Evolutionary conservation across 2,888 invertebrate genomes (phyloP).

Genomic region (Trachelus iudaicus): DNA sequence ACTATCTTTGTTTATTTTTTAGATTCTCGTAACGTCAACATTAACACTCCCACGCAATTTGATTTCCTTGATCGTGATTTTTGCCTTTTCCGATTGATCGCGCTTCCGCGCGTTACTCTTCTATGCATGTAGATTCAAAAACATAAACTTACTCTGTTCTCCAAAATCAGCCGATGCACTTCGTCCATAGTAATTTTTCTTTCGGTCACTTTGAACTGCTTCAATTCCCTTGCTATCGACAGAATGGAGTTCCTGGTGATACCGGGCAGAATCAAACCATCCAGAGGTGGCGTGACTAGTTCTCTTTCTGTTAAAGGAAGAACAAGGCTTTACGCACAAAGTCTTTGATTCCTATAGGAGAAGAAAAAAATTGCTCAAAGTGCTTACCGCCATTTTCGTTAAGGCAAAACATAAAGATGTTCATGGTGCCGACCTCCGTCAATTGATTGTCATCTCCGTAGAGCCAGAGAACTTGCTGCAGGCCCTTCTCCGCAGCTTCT

Average conservation of each 20-base stretch:
- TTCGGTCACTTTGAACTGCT: constrained; percentile 86
- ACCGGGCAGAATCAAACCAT: constrained; percentile 95
- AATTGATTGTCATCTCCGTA: constrained; percentile 92
- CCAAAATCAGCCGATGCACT: constrained; percentile 76
- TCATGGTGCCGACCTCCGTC: constrained; percentile 99
- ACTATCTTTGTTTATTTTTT: background rate
- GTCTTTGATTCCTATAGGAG: constrained; percentile 3
- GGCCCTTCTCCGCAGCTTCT: constrained; percentile 78
- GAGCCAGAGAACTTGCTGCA: constrained; percentile 97
- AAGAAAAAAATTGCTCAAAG: background rate
- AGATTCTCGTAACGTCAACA: background rate
- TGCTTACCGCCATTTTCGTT: constrained; percentile 89
- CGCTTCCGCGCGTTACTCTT: background rate
- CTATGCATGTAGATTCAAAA: background rate
- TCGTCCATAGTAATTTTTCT: constrained; percentile 86
- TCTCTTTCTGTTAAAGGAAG: constrained; percentile 79
- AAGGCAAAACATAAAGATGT: constrained; percentile 89
- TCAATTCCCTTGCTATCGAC: constrained; percentile 84
- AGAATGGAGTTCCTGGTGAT: constrained; percentile 91
- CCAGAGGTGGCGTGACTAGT: constrained; percentile 91
- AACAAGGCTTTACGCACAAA: constrained; percentile 2
- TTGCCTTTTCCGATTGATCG: background rate
- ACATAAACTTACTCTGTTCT: constrained; percentile 80
- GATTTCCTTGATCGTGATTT: background rate
- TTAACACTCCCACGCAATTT: background rate